Base-by-base conservation (phyloP, 2,113 vertebrate genomes). In the Erythrolamprus reginae region DNA sequence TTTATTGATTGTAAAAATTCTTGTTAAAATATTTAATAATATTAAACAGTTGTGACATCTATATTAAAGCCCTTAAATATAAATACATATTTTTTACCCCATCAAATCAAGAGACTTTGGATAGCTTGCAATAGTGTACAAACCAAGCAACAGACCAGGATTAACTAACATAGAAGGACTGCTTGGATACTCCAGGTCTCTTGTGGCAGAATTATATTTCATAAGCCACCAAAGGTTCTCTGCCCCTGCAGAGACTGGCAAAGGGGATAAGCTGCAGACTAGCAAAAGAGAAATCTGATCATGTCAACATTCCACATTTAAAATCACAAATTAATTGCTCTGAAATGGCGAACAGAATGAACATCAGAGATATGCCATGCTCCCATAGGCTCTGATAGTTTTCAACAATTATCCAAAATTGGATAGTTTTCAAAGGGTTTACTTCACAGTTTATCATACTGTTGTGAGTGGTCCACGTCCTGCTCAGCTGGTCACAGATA, bases 361-460 rank as follows among this genome's bases (percentile, higher is more conserved):
- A 77, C 17, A 38, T 33, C 33, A 77, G 33, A 21, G 1, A 77
- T 38, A 21, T 21, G 70, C 33, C 33, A 77, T 77, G 70, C 33
- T 77, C 33, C 70, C 33, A 77, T 33, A 38, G 17, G 17, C 7
- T 77, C 33, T 21, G 33, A 38, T 38, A 38, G n/a, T 70, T n/a
- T 88, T 91, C 5, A 45, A 86, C 23, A 50, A 50, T 10, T 12
- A 50, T 10, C 10, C 50, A 10, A 50, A 50, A 50, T n/a, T 70
- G 65, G n/a, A 70, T 42, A 77, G 17, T 77, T 33, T 88, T 91
- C 10, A 47, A 86, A n/a, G 47, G 3, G 12, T 24, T 28, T 88
- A 38, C 51, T 77, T 10, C 26, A 87, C 89, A 33, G 88, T 12
- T 1, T 56, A n/a, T 89, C 95, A 97, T 95, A n/a, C n/a, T n/a